A percentile compares a stretch with the other conserved stretches of the same genome.
Conservation (phyloP, 2,797 vertebrate genomes). For the Zalophus californianus region DNA sequence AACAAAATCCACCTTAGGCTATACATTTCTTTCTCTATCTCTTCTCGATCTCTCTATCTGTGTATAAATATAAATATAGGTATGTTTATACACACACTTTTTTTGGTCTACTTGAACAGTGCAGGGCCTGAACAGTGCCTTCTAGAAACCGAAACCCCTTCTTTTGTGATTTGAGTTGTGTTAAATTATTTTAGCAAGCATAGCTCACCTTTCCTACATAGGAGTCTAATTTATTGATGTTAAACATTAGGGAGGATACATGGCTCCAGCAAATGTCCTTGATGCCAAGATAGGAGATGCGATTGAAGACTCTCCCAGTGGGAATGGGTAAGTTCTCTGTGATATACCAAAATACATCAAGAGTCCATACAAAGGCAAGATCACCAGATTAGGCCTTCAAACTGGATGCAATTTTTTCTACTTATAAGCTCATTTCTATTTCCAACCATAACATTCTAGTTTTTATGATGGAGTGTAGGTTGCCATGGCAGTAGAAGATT, state of each 20-base stretch:
- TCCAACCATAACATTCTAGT: neutral
- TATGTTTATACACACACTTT: neutral
- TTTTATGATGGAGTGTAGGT: neutral
- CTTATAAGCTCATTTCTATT: neutral
- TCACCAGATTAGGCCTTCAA: neutral
- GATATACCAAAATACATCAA: neutral
- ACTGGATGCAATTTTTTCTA: neutral
- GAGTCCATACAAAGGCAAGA: neutral
- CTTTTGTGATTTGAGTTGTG: neutral
- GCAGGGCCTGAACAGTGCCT: neutral
- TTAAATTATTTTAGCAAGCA: neutral
- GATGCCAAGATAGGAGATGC: neutral
- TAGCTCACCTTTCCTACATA: neutral
- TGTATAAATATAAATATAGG: neutral
- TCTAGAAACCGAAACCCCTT: neutral
- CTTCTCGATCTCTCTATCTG: neutral
- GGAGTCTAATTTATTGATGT: neutral
- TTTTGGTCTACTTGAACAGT: neutral
- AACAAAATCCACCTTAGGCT: neutral
- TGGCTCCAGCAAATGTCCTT: neutral
- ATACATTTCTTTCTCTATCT: neutral
- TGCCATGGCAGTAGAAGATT: neutral
- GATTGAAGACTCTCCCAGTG: neutral
- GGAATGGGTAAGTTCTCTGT: neutral
- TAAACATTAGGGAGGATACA: neutral